Base-by-base conservation (phyloP, 1,140 invertebrate species). In the Scaptomyza hsui region DNA sequence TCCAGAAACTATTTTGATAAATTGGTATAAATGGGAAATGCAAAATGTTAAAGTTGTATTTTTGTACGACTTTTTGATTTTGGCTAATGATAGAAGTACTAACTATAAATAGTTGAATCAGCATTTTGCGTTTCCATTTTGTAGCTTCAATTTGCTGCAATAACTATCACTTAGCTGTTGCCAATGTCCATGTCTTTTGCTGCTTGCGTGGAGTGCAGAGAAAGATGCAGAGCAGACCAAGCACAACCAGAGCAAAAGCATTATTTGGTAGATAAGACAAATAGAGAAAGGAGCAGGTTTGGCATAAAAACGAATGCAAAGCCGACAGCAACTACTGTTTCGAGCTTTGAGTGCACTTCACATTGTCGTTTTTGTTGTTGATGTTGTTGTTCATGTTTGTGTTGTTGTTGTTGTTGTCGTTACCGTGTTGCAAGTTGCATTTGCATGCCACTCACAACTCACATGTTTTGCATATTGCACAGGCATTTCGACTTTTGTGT, bases 361-460 rank as follows among this genome's bases (percentile, higher is more conserved):
- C 9, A 24, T 44, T 67, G 44, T 39, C 42, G 41, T 37, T 60
- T 26, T 37, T 9, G 49, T n/a, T 26, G 18, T 37, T 41, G 24
- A 42, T 13, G 32, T 13, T 37, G 18, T 35, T 18, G 42, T n/a
- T n/a, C n/a, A n/a, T n/a, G n/a, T n/a, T n/a, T n/a, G n/a, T n/a
- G n/a, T 42, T 16, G 41, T 18, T 26, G 21, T 13, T 7, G 44
- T 29, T 64, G 61, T 29, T 60, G 42, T 45, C 15, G 32, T 42
- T 70, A 41, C 48, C 44, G 44, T 72, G 68, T 72, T 57, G 73
- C 65, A 69, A 47, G 56, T 52, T 56, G 60, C 81, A 85, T 85
- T 85, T 85, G 81, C 81, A 85, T 85, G 81, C 77, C 81, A 85
- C 77, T 85, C 74, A 77, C 63, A 72, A 64, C 76, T 85, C 73